Base-by-base conservation (phyloP, 2,888 invertebrate genomes). In the Carabus problematicus region DNA sequence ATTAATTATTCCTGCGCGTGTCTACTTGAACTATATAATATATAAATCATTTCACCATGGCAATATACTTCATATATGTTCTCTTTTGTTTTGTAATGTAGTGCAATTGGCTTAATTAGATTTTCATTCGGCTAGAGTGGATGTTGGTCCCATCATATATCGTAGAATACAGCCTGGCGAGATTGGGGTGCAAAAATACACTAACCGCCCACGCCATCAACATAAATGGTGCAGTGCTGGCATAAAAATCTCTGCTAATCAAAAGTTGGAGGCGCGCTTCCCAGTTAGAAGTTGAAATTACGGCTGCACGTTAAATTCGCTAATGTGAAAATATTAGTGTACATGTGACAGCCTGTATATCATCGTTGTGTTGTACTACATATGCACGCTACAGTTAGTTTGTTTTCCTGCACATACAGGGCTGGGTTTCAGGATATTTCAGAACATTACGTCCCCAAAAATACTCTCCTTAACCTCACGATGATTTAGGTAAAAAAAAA, bases 181-280 rank as follows among this genome's bases (percentile, higher is more conserved):
- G 55, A 14, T n/a, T 12, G 14, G 45, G 7, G 7, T 45, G 45
- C n/a, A 39, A n/a, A 19, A 16, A 39, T 55, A 55, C 55, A 19
- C 52, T 9, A 14, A 11, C 59, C 40, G 12, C 59, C 59, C 56
- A 18, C 42, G 16, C 41, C 59, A 59, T 59, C 40, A 59, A 12
- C 59, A 14, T 59, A 59, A 56, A 56, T 56, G 56, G 42, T 47
- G 58, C 54, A n/a, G n/a, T n/a, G 56, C 29, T 47, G 43, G 66
- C 66, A 66, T 66, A 66, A 66, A 66, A 66, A 66, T 66, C 66
- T 66, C 43, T 59, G 66, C 66, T 66, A 66, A 66, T 66, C 66
- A 66, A 66, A 66, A 66, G 49, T 66, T 66, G 47, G 49, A 29
- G 59, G 58, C 58, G 1, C 45, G 52, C 42, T 16, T 41, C 4